phyloP scores from a whole-genome alignment of 2,888 invertebrate genomes.

The Melanophora roralis region DNA sequence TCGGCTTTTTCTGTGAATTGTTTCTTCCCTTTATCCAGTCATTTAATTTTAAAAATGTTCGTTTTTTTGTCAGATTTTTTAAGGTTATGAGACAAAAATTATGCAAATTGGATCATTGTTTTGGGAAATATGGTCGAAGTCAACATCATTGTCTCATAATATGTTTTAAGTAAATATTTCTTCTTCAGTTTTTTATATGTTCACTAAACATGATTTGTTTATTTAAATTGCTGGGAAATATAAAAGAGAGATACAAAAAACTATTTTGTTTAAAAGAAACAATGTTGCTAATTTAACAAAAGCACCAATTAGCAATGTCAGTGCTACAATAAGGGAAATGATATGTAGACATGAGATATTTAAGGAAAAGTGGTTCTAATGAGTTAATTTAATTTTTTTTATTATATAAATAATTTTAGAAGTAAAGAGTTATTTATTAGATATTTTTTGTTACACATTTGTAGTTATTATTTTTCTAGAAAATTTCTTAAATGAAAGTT shows the following conservation, averaged over 20 bases:
- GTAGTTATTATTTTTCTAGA: too few species aligned
- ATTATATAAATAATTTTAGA: too few species aligned
- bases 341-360: background rate
- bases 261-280: background rate
- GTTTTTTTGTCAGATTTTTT: slow-evolving; percentile 10
- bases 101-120: slow-evolving; percentile 57
- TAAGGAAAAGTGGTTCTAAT: background rate
- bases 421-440: too few species aligned
- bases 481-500: too few species aligned
- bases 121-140: slow-evolving; percentile 12
- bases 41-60: background rate
- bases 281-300: slow-evolving; percentile 26
- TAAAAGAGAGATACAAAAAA: slow-evolving; percentile 2
- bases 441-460: too few species aligned
- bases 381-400: too few species aligned
- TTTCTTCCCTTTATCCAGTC: slow-evolving; percentile 3
- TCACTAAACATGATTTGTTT: slow-evolving; percentile 44
- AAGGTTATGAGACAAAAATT: slow-evolving; percentile 62
- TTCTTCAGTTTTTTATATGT: slow-evolving; percentile 1
- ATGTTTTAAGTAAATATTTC: slow-evolving; percentile 24
- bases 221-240: slow-evolving; percentile 45
- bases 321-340: background rate
- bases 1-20: slow-evolving; percentile 13
- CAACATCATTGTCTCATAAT: background rate
- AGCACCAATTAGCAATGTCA: slow-evolving; percentile 32